phyloP scores from a whole-genome alignment of 2,888 invertebrate species.

The Eristalinus sepulchralis region DNA sequence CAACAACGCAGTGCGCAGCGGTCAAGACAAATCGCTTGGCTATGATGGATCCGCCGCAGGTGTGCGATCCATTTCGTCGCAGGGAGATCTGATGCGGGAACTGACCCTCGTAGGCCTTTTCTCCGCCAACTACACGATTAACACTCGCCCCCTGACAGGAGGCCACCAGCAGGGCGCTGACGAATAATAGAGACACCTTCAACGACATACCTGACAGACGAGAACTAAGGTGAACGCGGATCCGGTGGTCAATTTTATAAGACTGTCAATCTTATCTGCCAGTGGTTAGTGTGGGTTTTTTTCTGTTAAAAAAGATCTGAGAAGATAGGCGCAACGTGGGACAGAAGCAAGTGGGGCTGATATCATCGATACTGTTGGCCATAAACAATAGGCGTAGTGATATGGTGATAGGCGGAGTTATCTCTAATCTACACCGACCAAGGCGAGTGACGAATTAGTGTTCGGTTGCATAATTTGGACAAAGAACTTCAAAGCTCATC shows the following conservation, averaged over 20 bases:
- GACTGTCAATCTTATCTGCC: conserved; percentile 38
- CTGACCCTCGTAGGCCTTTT: conserved; percentile 75
- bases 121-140: conserved; percentile 76
- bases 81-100: conserved; percentile 80
- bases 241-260: conserved; percentile 32
- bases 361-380: not conserved
- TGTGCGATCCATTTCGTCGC: conserved; percentile 73
- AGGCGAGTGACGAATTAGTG: not conserved
- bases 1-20: conserved; percentile 77
- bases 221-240: conserved; percentile 5
- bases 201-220: conserved; percentile 33
- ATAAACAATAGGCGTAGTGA: not conserved
- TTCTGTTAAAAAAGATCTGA: not conserved
- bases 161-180: conserved; percentile 27
- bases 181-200: conserved; percentile 15
- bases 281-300: not conserved
- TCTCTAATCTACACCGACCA: not conserved
- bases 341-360: not conserved
- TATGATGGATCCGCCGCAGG: conserved; percentile 76
- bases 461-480: not conserved
- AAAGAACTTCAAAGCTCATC: not conserved
- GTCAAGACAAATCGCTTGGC: conserved; percentile 73
- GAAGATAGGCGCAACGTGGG: not conserved
- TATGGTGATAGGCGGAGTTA: not conserved
- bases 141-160: conserved; percentile 19